Base-by-base conservation (phyloP, 2,888 invertebrate species). In the Andrena fulva region DNA sequence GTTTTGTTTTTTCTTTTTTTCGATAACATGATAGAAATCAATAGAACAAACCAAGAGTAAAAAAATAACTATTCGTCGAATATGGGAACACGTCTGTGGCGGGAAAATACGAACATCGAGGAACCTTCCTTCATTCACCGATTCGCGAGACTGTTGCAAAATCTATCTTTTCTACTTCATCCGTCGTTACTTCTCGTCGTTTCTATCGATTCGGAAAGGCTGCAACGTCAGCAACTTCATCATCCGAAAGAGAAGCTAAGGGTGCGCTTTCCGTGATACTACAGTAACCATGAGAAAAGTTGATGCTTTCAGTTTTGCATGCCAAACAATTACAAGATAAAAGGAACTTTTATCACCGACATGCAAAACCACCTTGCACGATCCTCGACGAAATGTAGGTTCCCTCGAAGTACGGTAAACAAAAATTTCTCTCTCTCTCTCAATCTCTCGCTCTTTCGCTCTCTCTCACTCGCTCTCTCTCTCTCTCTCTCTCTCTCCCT, bases 71-170 rank as follows among this genome's bases (percentile, higher is more conserved):
- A 80, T 80, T 73, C 63, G 79, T 84, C 85, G 86, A 89, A 89
- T 89, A 86, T 82, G 88, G 90, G 89, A 89, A 88, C 90, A 85
- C 89, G 87, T 89, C 75, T 84, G 89, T 89, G 84, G 89, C 88
- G 88, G 85, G 88, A 91, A 89, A 89, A 87, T 88, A 87, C 89
- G 89, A 88, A 90, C 89, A 81, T 89, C 89, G 90, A 85, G 85
- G 86, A 87, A 88, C 77, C 84, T 56, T 63, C 59, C 50, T 84
- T 67, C 86, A 75, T 84, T 74, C 62, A 42, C 35, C 80, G 83
- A 83, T 77, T 62, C 84, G 84, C 66, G 74, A 82, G n/a, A 74
- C 27, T 20, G 42, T 16, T 12, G 35, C 5, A 48, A 48, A 24
- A 5, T 50, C 52, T 50, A 31, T 52, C 20, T 10, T 42, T 8